Evolutionary conservation across 1,140 invertebrate species (phyloP).

Genomic region (Pseudomyrmex pallidus): DNA sequence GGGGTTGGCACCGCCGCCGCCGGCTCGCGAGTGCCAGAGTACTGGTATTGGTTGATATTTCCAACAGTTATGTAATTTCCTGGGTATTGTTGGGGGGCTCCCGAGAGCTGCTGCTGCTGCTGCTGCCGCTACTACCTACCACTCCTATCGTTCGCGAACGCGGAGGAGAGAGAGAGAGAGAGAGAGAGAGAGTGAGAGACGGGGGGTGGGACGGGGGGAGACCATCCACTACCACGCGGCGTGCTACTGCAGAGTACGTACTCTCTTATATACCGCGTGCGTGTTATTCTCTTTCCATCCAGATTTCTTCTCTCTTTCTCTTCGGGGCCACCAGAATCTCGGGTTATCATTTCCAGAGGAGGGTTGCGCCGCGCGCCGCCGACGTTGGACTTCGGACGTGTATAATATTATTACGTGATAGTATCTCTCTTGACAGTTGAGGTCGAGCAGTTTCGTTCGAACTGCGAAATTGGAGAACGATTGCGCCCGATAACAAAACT

Average conservation of each 20-base stretch:
- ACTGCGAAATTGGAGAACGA: constrained; percentile 12
- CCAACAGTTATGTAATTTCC: constrained; percentile 86
- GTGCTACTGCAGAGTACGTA: constrained; percentile 33
- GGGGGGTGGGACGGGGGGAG: constrained; percentile 8
- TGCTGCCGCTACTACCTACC: constrained; percentile 43
- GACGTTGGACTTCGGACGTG: constrained; percentile 8
- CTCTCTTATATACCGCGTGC: background rate
- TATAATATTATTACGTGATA: background rate
- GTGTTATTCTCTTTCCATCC: constrained; percentile 37
- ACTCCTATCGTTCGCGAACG: constrained; percentile 83
- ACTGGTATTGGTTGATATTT: constrained; percentile 85
- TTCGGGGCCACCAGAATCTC: constrained; percentile 26
- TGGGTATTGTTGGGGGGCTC: constrained; percentile 82
- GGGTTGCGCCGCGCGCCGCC: constrained; percentile 1
- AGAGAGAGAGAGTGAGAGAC: constrained; percentile 28
- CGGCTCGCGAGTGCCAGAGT: constrained; percentile 71
- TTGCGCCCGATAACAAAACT: background rate
- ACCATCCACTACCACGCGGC: constrained; percentile 37
- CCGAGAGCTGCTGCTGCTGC: constrained; percentile 65
- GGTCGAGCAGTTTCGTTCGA: background rate
- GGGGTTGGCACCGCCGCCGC: constrained; percentile 70
- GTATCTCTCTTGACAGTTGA: background rate
- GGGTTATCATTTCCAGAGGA: constrained; percentile 38
- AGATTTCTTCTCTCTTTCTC: constrained; percentile 28
- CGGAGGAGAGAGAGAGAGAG: constrained; percentile 62